Percentiles rank a stretch among this genome's conserved stretches.
Evolutionary conservation across 2,797 vertebrate genomes (phyloP).

Genomic region (Nasua narica): DNA sequence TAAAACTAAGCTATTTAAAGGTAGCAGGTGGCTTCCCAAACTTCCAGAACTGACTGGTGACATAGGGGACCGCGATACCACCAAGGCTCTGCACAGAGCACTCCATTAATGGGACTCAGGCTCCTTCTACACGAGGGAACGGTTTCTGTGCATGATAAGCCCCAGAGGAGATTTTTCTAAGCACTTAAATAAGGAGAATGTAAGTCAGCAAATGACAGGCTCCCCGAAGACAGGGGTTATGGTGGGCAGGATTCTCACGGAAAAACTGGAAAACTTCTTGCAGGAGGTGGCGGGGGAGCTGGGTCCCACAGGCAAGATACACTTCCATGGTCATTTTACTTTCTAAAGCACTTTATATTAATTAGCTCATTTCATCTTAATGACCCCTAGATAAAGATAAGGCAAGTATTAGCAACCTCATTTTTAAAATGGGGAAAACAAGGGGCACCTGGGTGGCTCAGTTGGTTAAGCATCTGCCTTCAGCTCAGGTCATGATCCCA

Average conservation of each 20-base stretch:
- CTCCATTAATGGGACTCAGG: neutral
- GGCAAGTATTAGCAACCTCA: neutral
- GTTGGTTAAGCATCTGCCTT: too few species aligned
- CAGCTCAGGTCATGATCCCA: too few species aligned
- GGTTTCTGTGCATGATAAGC: neutral
- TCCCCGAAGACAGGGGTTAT: neutral
- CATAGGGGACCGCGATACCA: neutral
- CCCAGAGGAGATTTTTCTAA: neutral
- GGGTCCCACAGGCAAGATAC: neutral
- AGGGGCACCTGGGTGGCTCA: neutral
- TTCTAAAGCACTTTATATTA: neutral
- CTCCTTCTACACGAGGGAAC: neutral
- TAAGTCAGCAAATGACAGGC: neutral
- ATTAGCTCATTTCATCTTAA: neutral
- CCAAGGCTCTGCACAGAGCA: neutral
- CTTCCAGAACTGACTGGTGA: neutral
- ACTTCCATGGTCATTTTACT: neutral
- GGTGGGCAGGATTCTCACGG: neutral
- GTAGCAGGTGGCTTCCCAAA: neutral
- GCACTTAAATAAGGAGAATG: neutral
- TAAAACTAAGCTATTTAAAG: neutral
- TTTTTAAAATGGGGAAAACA: neutral
- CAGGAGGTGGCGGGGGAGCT: neutral
- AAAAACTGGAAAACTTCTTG: neutral
- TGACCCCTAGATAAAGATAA: neutral